Conservation (phyloP, 1,140 invertebrate species). For the Diorhabda elongata region DNA sequence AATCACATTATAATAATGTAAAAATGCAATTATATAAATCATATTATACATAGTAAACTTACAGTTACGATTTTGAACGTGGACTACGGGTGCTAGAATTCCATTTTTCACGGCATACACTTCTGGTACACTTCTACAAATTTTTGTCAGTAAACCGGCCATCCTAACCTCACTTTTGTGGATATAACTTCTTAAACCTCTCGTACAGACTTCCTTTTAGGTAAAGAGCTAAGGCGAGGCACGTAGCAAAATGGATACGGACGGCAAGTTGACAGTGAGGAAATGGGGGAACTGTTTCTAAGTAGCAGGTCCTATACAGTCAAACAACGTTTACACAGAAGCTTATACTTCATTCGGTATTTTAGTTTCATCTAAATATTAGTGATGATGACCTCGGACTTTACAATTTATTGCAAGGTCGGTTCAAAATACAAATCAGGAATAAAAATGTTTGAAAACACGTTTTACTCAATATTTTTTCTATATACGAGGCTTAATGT, state of each 20-base stretch:
- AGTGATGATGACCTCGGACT: no score
- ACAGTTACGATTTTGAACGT: constrained; percentile 2
- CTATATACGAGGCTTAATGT: no score
- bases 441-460: no score
- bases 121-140: constrained; percentile 30
- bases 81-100: background rate
- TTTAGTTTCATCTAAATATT: no score
- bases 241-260: background rate
- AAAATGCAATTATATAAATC: no score
- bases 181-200: background rate
- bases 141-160: constrained; percentile 43
- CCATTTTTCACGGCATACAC: background rate
- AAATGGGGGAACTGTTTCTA: background rate
- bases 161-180: constrained; percentile 37
- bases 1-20: no score
- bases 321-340: background rate
- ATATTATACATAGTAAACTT: background rate
- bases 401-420: no score
- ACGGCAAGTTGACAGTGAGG: background rate
- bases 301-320: background rate
- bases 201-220: background rate
- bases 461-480: no score
- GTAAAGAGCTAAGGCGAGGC: background rate
- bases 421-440: no score
- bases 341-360: background rate